Base-by-base conservation (phyloP, 2,888 invertebrate genomes). In the Ennomos fuscantarius region DNA sequence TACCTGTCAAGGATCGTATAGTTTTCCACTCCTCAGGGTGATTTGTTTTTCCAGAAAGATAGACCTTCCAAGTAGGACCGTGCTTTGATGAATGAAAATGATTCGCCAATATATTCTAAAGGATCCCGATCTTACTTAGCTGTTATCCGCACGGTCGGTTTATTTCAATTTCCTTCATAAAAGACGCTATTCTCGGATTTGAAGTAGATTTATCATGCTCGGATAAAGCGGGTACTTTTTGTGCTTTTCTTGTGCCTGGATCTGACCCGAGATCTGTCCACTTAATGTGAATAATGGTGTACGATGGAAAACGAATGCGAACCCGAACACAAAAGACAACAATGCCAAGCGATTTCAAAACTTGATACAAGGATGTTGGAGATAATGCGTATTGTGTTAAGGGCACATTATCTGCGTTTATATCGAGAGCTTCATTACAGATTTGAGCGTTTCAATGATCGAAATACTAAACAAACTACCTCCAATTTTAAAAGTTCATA, bases 151-250 rank as follows among this genome's bases (percentile, higher is more conserved):
- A 91, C 92, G 91, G 91, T 92, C 91, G 92, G 92, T 92, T 92
- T 92, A 92, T 92, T 92, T 92, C 92, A 92, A 92, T 92, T 92
- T 91, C 90, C 89, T 91, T 92, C 92, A 92, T 92, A 92, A 91
- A 90, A 91, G 92, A 91, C 88, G 92, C 88, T 90, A 91, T 92
- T 91, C 91, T 92, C 90, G 91, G 92, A 92, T 92, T 92, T 92
- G 92, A 92, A 92, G 92, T 91, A 92, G 91, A 92, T 92, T 92
- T 92, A 92, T 92, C 91, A 92, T 92, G 92, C 87, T 91, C 87
- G 92, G 91, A 92, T 92, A 92, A 92, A 92, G 89, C 90, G 91
- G 87, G 91, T 89, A 91, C 91, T 92, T 92, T 92, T 92, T 92
- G 92, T 91, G 90, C 91, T 92, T 91, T 90, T 90, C 91, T 89